Evolutionary conservation across 2,797 vertebrate genomes (phyloP).

Genomic region (Hydrocynus forskahlii): DNA sequence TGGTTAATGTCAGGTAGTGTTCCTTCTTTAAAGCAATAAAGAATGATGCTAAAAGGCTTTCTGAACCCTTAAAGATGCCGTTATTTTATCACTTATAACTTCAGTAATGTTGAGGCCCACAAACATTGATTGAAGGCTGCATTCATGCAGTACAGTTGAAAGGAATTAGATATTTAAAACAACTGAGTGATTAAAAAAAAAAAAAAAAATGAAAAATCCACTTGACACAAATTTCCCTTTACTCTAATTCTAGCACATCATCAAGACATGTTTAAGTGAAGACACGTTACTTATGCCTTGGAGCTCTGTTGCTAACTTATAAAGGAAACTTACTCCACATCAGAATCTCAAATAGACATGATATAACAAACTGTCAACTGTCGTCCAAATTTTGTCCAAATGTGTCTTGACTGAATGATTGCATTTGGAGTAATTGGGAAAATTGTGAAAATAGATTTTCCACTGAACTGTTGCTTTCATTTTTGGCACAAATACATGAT

Average conservation of each 20-base stretch:
- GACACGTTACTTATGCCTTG: neutral
- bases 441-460: neutral
- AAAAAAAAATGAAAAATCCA: neutral
- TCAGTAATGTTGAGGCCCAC: neutral
- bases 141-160: neutral
- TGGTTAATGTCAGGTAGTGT: neutral
- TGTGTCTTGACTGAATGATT: neutral
- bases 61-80: neutral
- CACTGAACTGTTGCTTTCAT: neutral
- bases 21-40: neutral
- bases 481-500: neutral
- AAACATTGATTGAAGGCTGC: neutral
- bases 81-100: neutral
- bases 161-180: neutral
- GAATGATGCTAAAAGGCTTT: neutral
- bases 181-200: neutral
- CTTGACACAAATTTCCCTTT: neutral
- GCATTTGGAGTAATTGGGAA: neutral
- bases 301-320: neutral
- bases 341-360: neutral
- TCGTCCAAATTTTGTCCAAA: neutral
- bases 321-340: neutral
- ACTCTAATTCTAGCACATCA: neutral
- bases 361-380: neutral
- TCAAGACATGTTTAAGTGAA: neutral